Percentiles rank a stretch among this genome's conserved stretches.
These are phyloP conservation scores for Corythoichthys intestinalis DNA, from an alignment of 2,113 vertebrate species.

Conservation along the genomic window DNA sequence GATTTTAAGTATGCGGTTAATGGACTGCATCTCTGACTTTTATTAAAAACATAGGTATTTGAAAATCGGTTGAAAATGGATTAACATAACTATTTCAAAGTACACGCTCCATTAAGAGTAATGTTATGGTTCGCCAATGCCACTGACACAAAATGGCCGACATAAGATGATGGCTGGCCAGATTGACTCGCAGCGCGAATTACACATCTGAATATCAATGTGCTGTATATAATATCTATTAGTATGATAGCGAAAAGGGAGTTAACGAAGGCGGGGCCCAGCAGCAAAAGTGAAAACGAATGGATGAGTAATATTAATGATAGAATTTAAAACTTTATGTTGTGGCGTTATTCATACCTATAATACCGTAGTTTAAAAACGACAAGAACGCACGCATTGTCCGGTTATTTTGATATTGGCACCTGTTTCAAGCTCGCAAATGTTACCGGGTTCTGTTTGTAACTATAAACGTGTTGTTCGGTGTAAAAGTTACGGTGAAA, in stretches of 20 bases:
- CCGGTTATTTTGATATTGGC: background rate
- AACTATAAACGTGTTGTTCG: background rate
- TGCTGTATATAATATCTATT: too few species aligned
- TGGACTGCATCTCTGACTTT: too few species aligned
- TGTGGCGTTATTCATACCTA: background rate
- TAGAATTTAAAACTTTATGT: background rate
- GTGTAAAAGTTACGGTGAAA: background rate
- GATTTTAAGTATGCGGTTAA: too few species aligned
- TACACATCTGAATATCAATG: too few species aligned
- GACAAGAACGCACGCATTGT: background rate
- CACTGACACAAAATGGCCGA: too few species aligned
- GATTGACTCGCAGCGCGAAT: too few species aligned
- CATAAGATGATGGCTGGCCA: too few species aligned
- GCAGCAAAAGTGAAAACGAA: background rate
- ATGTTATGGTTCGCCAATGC: too few species aligned
- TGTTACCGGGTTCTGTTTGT: background rate
- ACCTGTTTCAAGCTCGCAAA: background rate
- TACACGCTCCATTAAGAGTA: too few species aligned
- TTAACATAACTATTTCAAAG: too few species aligned
- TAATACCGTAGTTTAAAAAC: background rate
- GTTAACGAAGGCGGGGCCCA: background rate
- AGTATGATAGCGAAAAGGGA: background rate
- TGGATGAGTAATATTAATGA: background rate
- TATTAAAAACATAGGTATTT: too few species aligned
- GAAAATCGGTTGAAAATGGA: too few species aligned